Evolutionary conservation across 2,797 vertebrate genomes (phyloP).

Genomic region (Petrocephalus sullivani): DNA sequence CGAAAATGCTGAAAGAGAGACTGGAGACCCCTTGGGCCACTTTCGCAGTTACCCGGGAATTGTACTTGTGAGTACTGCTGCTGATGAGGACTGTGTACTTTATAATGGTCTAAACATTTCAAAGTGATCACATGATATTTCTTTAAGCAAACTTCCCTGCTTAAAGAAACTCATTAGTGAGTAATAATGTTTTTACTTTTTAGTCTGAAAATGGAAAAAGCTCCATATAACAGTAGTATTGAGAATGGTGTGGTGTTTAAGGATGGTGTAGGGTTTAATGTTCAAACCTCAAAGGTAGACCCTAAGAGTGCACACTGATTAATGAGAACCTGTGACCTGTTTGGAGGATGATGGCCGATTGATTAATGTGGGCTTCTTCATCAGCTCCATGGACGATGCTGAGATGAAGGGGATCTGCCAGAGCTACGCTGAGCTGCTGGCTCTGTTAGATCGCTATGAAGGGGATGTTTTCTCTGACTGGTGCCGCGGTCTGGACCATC

Average conservation of each 20-base stretch:
- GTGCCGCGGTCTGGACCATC: slow-evolving; percentile 60
- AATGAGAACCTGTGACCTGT: neutral
- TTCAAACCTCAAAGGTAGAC: neutral
- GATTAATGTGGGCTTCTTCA: neutral
- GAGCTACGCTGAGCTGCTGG: slow-evolving; percentile 64
- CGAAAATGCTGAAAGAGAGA: slow-evolving; percentile 63
- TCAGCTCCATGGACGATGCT: slow-evolving; percentile 45
- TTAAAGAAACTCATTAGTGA: neutral
- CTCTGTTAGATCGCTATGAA: slow-evolving; percentile 63
- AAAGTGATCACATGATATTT: neutral
- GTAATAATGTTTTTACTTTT: neutral
- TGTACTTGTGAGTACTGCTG: slow-evolving; percentile 52
- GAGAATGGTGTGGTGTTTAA: no score
- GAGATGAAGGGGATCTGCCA: slow-evolving; percentile 53
- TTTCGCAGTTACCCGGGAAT: slow-evolving; percentile 53
- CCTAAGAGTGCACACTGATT: neutral
- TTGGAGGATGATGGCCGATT: neutral
- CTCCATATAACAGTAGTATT: neutral
- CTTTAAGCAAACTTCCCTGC: neutral
- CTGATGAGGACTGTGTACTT: neutral
- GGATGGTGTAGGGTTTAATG: no score
- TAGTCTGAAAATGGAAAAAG: neutral
- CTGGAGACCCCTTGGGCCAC: slow-evolving; percentile 66
- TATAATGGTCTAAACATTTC: neutral
- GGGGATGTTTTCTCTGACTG: slow-evolving; percentile 60